Base-by-base conservation (phyloP, 2,797 vertebrate species). In the Phalloptychus januarius region DNA sequence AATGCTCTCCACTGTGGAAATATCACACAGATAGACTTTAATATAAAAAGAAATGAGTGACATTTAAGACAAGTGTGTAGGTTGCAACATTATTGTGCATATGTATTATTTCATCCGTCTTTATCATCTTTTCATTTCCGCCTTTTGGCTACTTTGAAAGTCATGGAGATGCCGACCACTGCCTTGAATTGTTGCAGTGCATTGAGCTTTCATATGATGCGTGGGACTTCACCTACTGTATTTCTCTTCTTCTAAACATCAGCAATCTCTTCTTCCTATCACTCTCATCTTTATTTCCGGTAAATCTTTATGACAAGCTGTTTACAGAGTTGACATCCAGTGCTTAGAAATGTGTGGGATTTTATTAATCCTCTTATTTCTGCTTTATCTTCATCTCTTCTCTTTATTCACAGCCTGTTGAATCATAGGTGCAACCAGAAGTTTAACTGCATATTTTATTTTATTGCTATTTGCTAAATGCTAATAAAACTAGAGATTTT, bases 41-140 rank as follows among this genome's bases (percentile, higher is more conserved):
- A 87, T 90, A 88, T 85, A 77, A 86, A 85, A 75, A 78, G 45
- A 76, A 79, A 82, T 87, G 89, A 90, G 79, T 89, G 91, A 89
- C 90, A 92, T 92, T 88, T 90, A 84, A 87, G 77, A 80, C 80
- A 82, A 81, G 16, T 36, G 83, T 82, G 79, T 75, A 69, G 65
- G 65, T 85, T 77, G 38, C 31, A 70, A 79, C 67, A 70, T 83
- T 73, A 23, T 74, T 83, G 77, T 88, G 86, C 12, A 20, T 76
- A 88, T 83, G 81, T 79, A 82, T 92, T 86, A 85, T 87, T 89
- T 82, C 84, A 83, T 79, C 79, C 52, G 76, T 63, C 61, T 63
- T 88, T 86, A 90, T 90, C 79, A 74, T 82, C 87, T 91, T 92
- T 93, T 94, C 90, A 93, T 93, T 92, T 93, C 89, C 87, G 77